These are phyloP conservation scores for Oncorhynchus nerka DNA, from an alignment of 2,113 vertebrate genomes.

Conservation along the genomic window DNA sequence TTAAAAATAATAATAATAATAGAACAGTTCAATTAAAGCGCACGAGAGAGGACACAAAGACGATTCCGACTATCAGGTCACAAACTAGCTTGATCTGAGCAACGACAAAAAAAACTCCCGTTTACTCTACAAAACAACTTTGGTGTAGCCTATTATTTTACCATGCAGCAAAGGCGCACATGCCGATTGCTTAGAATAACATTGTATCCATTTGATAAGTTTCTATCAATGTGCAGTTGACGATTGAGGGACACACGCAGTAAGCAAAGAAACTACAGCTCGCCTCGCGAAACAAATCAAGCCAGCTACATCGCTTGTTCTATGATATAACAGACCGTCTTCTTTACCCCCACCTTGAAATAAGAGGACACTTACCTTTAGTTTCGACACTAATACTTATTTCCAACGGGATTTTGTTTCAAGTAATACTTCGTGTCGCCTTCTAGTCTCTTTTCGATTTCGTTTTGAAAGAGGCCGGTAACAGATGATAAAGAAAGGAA, in stretches of 20 bases:
- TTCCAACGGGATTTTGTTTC: constrained; percentile 67
- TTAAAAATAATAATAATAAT: constrained; percentile 18
- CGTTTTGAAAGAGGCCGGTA: constrained; percentile 74
- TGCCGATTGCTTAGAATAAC: constrained; percentile 7
- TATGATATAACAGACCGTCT: constrained; percentile 56
- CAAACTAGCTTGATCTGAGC: constrained; percentile 31
- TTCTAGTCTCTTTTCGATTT: constrained; percentile 66
- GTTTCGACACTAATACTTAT: constrained; percentile 76
- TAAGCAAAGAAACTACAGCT: constrained; percentile 57
- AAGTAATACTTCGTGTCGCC: constrained; percentile 66
- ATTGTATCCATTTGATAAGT: constrained; percentile 40
- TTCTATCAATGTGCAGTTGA: constrained; percentile 51
- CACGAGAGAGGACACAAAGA: constrained; percentile 72
- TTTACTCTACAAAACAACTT: constrained; percentile 52
- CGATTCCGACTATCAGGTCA: constrained; percentile 72
- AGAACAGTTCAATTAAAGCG: constrained; percentile 44
- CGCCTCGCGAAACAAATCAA: constrained; percentile 56
- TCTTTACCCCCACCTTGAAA: constrained; percentile 52
- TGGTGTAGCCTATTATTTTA: constrained; percentile 31
- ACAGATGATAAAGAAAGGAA: constrained; percentile 81
- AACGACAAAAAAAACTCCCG: constrained; percentile 49
- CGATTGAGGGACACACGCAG: constrained; percentile 38
- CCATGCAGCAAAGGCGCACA: neutral
- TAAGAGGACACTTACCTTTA: constrained; percentile 75
- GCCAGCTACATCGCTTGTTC: constrained; percentile 59